phyloP scores from a whole-genome alignment of 2,113 vertebrate genomes.

The Tapirus terrestris region DNA sequence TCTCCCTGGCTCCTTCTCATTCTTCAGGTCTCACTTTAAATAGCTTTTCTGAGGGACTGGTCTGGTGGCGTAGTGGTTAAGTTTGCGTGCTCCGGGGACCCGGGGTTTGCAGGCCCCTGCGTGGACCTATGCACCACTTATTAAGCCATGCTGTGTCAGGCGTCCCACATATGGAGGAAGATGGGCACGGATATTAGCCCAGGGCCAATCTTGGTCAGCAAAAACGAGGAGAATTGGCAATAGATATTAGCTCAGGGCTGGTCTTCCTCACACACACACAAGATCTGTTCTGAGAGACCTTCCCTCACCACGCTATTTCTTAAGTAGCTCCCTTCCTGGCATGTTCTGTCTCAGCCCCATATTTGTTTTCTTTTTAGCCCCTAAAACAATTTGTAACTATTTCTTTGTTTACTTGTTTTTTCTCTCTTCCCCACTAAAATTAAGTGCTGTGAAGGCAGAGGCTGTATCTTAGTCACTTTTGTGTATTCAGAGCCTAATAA shows the following conservation, averaged over 20 bases:
- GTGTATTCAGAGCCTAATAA: neutral
- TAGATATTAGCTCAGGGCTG: too few relatives aligned
- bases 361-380: constrained; percentile 25
- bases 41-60: neutral
- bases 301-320: neutral
- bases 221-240: too few relatives aligned
- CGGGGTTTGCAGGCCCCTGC: too few relatives aligned
- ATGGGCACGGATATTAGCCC: too few relatives aligned
- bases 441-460: neutral
- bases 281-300: neutral
- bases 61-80: too few relatives aligned
- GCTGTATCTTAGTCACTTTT: neutral
- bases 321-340: neutral
- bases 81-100: too few relatives aligned
- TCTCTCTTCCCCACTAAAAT: constrained; percentile 27
- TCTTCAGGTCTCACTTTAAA: neutral
- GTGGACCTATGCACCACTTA: too few relatives aligned
- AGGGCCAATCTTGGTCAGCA: too few relatives aligned
- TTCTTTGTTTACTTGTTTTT: neutral
- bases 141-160: too few relatives aligned
- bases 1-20: neutral
- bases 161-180: too few relatives aligned
- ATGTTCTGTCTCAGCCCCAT: neutral
- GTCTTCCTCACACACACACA: too few relatives aligned
- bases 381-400: constrained; percentile 7